Evolutionary conservation across 2,888 invertebrate species (phyloP).

Genomic region (Ichneumon xanthorius): DNA sequence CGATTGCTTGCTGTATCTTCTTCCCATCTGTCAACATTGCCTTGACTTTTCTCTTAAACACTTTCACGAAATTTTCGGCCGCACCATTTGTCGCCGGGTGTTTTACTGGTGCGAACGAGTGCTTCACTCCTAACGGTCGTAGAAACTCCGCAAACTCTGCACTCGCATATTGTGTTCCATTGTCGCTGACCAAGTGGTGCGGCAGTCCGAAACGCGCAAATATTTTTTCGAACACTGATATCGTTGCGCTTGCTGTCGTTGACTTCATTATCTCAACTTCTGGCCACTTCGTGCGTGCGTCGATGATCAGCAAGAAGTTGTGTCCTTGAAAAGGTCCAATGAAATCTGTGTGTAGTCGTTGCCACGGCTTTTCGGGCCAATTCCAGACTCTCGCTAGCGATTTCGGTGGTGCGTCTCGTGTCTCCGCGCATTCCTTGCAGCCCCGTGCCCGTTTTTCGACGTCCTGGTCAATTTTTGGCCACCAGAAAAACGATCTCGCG

Average conservation of each 20-base stretch:
- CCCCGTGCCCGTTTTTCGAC: conserved; percentile 47
- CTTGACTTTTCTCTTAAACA: conserved; percentile 54
- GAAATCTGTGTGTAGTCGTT: conserved; percentile 72
- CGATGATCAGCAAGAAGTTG: conserved; percentile 71
- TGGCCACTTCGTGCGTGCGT: conserved; percentile 70
- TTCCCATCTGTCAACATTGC: conserved; percentile 22
- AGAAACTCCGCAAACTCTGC: conserved; percentile 53
- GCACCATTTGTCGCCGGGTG: conserved; percentile 31
- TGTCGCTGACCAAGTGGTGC: conserved; percentile 54
- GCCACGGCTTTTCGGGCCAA: conserved; percentile 70
- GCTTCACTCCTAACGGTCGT: conserved; percentile 58
- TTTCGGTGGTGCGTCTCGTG: conserved; percentile 51
- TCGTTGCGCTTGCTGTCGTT: conserved; percentile 26
- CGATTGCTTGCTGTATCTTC: conserved; percentile 25
- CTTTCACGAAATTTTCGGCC: conserved; percentile 68
- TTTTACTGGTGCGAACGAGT: conserved; percentile 57
- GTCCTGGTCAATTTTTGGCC: conserved; percentile 65
- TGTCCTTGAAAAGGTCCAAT: conserved; percentile 56
- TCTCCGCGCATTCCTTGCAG: conserved; percentile 60
- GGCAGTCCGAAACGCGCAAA: conserved; percentile 60
- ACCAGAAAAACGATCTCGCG: conserved; percentile 68
- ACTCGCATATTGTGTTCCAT: conserved; percentile 58
- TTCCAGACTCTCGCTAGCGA: conserved; percentile 61
- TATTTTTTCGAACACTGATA: conserved; percentile 42
- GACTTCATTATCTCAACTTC: conserved; percentile 35